Percentiles rank a stretch among this genome's conserved stretches.
Evolutionary conservation across 2,797 vertebrate species (phyloP).

Genomic region (Tympanoctomys barrerae): DNA sequence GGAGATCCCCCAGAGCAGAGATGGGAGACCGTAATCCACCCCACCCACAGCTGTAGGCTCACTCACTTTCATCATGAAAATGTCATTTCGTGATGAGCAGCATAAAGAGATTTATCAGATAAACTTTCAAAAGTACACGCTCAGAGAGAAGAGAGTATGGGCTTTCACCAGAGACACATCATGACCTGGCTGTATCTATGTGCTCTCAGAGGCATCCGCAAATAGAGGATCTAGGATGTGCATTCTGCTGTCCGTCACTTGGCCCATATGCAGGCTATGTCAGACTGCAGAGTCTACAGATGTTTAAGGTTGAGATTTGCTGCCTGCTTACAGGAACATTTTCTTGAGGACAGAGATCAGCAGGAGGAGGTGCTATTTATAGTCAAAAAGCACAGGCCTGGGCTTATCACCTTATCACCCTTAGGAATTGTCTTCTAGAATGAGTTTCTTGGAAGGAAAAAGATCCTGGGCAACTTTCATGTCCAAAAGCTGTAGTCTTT

Average conservation of each 20-base stretch:
- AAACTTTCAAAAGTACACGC: background rate
- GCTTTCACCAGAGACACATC: background rate
- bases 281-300: background rate
- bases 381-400: background rate
- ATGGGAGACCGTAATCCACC: background rate
- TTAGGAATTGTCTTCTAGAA: background rate
- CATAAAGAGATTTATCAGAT: background rate
- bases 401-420: background rate
- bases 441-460: background rate
- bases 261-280: background rate
- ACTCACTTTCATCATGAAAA: background rate
- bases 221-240: background rate
- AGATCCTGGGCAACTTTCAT: background rate
- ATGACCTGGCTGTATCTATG: background rate
- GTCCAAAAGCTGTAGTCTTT: background rate
- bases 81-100: background rate
- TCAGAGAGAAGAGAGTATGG: background rate
- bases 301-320: background rate
- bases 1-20: background rate
- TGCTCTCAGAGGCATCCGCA: background rate
- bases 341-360: background rate
- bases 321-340: background rate
- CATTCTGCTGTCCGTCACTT: background rate
- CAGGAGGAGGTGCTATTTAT: background rate
- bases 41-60: background rate